These are phyloP conservation scores for Bubalus kerabau DNA, from an alignment of 2,113 vertebrate genomes.

Conservation along the genomic window DNA sequence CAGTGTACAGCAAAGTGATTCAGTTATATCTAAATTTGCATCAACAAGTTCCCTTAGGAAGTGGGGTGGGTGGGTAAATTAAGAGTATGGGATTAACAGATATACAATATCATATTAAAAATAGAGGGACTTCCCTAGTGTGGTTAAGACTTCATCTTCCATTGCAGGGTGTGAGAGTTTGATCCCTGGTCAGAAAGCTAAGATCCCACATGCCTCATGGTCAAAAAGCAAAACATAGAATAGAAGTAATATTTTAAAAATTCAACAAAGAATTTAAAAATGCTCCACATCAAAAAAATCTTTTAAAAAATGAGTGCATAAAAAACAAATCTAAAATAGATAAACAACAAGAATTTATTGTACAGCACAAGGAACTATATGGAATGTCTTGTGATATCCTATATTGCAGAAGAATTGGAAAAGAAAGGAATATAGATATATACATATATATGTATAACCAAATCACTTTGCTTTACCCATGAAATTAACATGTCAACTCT, in stretches of 20 bases:
- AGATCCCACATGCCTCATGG: background rate
- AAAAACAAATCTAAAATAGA: background rate
- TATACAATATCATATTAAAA: background rate
- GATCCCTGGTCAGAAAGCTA: background rate
- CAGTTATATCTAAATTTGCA: background rate
- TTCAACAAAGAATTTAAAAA: background rate
- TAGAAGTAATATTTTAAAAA: background rate
- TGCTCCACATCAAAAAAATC: background rate
- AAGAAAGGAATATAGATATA: background rate
- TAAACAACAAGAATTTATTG: background rate
- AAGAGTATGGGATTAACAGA: background rate
- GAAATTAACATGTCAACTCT: background rate
- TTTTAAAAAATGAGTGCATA: background rate
- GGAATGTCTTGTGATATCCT: background rate
- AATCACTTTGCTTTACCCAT: background rate
- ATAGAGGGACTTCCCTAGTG: background rate
- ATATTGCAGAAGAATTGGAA: background rate
- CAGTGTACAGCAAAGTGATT: background rate
- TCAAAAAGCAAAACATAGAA: background rate
- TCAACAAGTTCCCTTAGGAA: background rate
- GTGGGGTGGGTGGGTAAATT: background rate
- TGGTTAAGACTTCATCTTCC: background rate
- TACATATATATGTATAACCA: background rate
- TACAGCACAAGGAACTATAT: background rate
- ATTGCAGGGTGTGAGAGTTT: background rate